A percentile compares a stretch with the other conserved stretches of the same genome.
These are phyloP conservation scores for Perca schrenkii DNA, from an alignment of 2,113 vertebrate genomes.

Conservation along the genomic window DNA sequence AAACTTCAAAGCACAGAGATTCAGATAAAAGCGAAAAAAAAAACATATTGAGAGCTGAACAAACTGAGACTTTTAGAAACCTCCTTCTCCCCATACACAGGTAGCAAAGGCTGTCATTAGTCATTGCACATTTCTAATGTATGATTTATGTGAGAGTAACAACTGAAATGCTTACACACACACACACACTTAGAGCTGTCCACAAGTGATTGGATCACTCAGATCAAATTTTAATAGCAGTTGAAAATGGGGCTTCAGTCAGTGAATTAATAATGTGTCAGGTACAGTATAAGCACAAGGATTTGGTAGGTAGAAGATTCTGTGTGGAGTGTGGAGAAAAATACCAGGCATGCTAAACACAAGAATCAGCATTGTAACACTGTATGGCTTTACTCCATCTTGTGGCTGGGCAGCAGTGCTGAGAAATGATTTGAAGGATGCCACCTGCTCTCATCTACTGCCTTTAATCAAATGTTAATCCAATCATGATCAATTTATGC, in stretches of 20 bases:
- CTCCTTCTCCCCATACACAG: too few species aligned
- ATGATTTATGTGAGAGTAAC: too few species aligned
- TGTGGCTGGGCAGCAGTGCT: constrained; percentile 49
- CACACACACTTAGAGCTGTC: too few species aligned
- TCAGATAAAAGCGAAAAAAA: too few species aligned
- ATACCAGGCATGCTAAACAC: background rate
- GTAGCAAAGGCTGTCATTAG: too few species aligned
- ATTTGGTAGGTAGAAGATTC: constrained; percentile 8
- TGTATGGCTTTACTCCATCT: constrained; percentile 55
- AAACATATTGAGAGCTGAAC: too few species aligned
- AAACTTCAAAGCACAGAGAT: too few species aligned
- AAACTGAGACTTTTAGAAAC: too few species aligned
- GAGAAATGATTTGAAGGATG: constrained; percentile 60
- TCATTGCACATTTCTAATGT: too few species aligned
- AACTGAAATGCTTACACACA: too few species aligned
- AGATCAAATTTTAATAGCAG: too few species aligned
- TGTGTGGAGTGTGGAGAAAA: background rate
- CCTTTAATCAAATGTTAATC: constrained; percentile 85
- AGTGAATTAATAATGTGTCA: constrained; percentile 23
- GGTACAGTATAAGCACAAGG: constrained; percentile 1
- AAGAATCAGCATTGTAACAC: background rate
- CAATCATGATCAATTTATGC: constrained; percentile 80
- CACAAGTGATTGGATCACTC: too few species aligned
- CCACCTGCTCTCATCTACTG: constrained; percentile 81
- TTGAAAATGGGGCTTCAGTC: background rate